Evolutionary conservation across 2,888 invertebrate genomes (phyloP).

Genomic region (Cephus sareptanus): DNA sequence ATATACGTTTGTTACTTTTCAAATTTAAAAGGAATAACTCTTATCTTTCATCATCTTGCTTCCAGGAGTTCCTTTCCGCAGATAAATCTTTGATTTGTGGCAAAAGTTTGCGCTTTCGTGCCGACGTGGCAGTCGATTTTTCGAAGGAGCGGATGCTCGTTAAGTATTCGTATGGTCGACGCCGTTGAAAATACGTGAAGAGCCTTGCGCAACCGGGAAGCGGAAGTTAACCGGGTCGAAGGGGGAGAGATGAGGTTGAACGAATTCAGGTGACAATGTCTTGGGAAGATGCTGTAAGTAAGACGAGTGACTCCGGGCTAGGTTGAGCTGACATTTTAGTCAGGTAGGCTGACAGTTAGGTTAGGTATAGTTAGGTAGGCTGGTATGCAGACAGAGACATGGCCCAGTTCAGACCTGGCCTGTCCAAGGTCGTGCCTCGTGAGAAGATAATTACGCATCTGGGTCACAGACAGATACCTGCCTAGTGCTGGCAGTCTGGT

Average conservation of each 20-base stretch:
- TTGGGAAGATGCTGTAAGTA: background rate
- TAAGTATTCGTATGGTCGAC: background rate
- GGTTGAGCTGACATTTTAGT: background rate
- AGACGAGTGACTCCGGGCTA: background rate
- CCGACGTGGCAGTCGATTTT: background rate
- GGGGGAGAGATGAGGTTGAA: background rate
- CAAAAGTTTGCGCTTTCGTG: background rate
- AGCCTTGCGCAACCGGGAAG: background rate
- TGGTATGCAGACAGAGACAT: slow-evolving; percentile 34
- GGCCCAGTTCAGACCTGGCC: slow-evolving; percentile 57
- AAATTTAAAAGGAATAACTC: background rate
- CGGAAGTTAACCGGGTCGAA: background rate
- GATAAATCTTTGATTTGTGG: background rate
- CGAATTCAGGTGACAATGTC: background rate
- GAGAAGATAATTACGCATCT: slow-evolving; percentile 60
- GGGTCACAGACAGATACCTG: slow-evolving; percentile 48
- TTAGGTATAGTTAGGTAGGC: slow-evolving; percentile 1
- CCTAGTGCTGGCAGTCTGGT: background rate
- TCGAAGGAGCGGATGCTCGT: background rate
- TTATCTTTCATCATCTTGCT: background rate
- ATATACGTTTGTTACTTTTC: background rate
- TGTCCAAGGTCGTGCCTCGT: slow-evolving; percentile 54
- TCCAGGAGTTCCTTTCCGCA: background rate
- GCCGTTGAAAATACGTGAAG: background rate
- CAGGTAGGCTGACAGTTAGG: background rate